Evolutionary conservation across 2,113 vertebrate species (phyloP).

Genomic region (Dissostichus mawsoni): DNA sequence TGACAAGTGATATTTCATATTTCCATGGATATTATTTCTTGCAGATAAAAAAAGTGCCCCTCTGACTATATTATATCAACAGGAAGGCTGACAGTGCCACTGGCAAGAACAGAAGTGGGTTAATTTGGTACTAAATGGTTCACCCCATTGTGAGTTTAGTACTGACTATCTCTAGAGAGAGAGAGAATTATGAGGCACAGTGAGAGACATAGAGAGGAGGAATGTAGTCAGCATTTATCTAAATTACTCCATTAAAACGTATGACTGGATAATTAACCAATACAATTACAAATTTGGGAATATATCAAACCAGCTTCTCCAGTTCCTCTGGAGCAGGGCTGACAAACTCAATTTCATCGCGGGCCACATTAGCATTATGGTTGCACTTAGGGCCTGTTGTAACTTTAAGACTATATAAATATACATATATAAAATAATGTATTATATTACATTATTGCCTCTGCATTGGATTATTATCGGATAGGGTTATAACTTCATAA

Average conservation of each 20-base stretch:
- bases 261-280: constrained; percentile 1
- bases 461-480: too few species aligned
- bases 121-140: constrained; percentile 13
- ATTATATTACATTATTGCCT: too few species aligned
- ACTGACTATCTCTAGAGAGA: constrained; percentile 34
- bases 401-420: too few species aligned
- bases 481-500: too few species aligned
- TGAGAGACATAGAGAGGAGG: constrained; percentile 17
- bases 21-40: not conserved
- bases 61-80: constrained; percentile 10
- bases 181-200: not conserved
- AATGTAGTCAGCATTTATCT: constrained; percentile 11
- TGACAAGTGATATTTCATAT: not conserved
- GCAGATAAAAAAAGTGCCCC: constrained; percentile 7
- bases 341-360: too few species aligned
- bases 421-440: too few species aligned
- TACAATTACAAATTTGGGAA: constrained; percentile 1
- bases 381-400: too few species aligned
- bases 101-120: constrained; percentile 29
- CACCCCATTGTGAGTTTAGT: constrained; percentile 18
- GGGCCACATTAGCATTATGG: too few species aligned
- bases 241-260: constrained; percentile 20
- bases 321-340: too few species aligned
- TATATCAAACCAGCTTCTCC: not conserved
- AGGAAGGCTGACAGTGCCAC: constrained; percentile 10